Percentiles rank a stretch among this genome's conserved stretches.
Conservation (phyloP, 2,113 vertebrate species). For the Menidia beryllina region DNA sequence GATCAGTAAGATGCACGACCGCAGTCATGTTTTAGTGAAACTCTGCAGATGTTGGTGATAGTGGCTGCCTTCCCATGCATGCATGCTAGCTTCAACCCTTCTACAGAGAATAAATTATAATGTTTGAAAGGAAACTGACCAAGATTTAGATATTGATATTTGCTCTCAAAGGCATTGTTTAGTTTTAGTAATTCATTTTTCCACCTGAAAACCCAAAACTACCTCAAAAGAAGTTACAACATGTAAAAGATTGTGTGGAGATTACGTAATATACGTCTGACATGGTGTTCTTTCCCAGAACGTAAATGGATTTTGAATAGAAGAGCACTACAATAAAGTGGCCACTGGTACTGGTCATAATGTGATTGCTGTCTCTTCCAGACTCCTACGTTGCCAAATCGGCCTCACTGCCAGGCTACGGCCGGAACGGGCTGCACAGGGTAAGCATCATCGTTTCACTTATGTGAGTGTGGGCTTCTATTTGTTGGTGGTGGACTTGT, state of each 20-base stretch:
- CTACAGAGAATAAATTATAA: neutral
- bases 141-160: neutral
- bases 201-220: neutral
- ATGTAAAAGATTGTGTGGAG: no score
- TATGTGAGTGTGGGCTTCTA: neutral
- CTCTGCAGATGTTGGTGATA: neutral
- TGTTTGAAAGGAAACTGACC: neutral
- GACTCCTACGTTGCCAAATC: constrained; percentile 93
- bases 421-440: constrained; percentile 89
- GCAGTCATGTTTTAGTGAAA: neutral
- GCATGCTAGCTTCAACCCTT: no score
- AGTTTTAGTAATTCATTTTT: neutral
- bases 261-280: neutral
- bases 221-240: neutral
- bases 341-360: neutral
- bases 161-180: neutral
- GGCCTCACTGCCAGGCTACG: constrained; percentile 92
- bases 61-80: neutral
- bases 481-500: neutral
- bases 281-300: accelerated
- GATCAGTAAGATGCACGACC: neutral
- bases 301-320: neutral
- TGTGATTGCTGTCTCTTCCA: constrained; percentile 67
- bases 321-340: neutral
- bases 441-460: constrained; percentile 76